Evolutionary conservation across 2,113 vertebrate genomes (phyloP).

Genomic region (Myrmophylax atrothorax): DNA sequence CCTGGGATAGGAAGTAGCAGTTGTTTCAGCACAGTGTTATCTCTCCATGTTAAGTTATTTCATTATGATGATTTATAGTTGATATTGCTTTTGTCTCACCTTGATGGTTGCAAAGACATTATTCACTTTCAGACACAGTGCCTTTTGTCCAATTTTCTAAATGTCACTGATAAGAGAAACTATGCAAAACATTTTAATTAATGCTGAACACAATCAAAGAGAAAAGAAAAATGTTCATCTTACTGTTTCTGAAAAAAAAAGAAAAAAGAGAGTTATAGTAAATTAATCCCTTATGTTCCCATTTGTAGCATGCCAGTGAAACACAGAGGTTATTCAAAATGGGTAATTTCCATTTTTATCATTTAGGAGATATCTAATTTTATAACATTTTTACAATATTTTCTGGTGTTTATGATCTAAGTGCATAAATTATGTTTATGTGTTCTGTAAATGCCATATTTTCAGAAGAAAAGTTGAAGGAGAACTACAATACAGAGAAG

Average conservation of each 20-base stretch:
- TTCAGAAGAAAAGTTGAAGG: background rate
- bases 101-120: constrained; percentile 32
- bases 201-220: constrained; percentile 30
- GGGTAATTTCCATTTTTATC: background rate
- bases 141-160: constrained; percentile 45
- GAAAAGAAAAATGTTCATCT: constrained; percentile 35
- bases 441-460: background rate
- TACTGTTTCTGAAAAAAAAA: background rate
- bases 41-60: constrained; percentile 28
- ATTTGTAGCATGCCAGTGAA: constrained; percentile 11
- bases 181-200: constrained; percentile 66
- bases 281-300: background rate
- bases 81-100: constrained; percentile 29
- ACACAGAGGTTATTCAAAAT: constrained; percentile 30
- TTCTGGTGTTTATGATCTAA: background rate
- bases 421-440: background rate
- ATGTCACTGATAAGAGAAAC: constrained; percentile 33
- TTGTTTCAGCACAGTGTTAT: background rate
- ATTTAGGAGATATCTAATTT: background rate
- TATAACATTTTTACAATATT: background rate
- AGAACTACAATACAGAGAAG: background rate
- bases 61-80: constrained; percentile 38
- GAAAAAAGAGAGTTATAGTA: background rate
- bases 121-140: background rate
- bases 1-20: background rate